Percentiles rank a stretch among this genome's conserved stretches.
Evolutionary conservation across 2,113 vertebrate genomes (phyloP).

Genomic region (Tetrao urogallus): DNA sequence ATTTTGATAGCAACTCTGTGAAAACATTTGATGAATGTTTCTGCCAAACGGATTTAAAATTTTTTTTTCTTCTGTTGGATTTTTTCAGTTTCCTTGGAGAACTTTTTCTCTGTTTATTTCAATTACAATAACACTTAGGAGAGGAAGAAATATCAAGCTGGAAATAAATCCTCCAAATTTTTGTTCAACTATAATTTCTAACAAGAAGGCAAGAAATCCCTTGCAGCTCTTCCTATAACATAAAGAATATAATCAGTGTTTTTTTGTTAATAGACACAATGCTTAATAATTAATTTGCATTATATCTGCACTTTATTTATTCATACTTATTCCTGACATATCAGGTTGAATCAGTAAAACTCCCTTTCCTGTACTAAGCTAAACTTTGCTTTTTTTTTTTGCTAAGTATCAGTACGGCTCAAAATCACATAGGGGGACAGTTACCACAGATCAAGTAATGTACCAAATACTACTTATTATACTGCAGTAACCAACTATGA

Average conservation of each 20-base stretch:
- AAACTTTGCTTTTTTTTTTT: neutral
- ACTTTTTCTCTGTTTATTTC: neutral
- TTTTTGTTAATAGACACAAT: neutral
- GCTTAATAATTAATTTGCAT: neutral
- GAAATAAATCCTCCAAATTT: neutral
- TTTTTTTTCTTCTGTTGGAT: neutral
- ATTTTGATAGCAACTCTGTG: neutral
- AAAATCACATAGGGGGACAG: neutral
- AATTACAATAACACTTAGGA: neutral
- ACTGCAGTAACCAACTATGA: neutral
- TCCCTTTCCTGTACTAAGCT: neutral
- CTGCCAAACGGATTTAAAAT: neutral
- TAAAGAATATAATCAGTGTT: neutral
- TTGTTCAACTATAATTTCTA: neutral
- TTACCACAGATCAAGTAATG: neutral
- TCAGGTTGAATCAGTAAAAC: neutral
- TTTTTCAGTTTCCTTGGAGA: neutral
- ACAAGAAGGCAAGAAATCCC: neutral
- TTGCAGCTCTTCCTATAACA: neutral
- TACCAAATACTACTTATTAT: accelerated
- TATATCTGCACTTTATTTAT: neutral
- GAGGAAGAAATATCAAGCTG: neutral
- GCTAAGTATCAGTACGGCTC: neutral
- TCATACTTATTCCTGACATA: neutral
- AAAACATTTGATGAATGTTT: neutral